Evolutionary conservation across 2,113 vertebrate genomes (phyloP).

Genomic region (Antidorcas marsupialis): DNA sequence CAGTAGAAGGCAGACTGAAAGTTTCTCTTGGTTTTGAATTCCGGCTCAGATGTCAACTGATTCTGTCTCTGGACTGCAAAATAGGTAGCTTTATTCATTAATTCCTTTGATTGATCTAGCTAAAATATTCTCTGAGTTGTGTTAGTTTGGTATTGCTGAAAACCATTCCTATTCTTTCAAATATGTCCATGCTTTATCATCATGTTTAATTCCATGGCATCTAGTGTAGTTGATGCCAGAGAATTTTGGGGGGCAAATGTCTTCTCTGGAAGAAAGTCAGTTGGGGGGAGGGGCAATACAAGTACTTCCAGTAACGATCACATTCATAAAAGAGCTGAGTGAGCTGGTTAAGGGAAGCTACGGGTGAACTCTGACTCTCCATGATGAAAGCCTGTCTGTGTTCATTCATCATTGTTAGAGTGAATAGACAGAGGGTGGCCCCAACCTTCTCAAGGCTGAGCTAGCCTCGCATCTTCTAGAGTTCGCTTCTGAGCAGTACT

Average conservation of each 20-base stretch:
- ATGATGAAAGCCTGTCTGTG: not conserved
- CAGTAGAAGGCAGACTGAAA: not conserved
- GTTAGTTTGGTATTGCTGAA: not conserved
- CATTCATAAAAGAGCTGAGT: not conserved
- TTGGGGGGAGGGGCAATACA: not conserved
- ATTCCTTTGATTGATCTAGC: not conserved
- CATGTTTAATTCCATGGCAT: not conserved
- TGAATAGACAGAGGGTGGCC: not conserved
- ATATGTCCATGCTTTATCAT: not conserved
- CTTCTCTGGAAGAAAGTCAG: not conserved
- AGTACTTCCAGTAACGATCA: not conserved
- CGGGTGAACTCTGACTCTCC: not conserved
- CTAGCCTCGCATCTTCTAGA: not conserved
- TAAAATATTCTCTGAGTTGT: not conserved
- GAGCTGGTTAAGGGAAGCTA: not conserved
- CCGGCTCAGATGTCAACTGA: not conserved
- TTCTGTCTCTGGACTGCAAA: not conserved
- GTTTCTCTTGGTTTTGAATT: constrained; percentile 44
- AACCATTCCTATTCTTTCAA: not conserved
- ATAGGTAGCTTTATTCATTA: not conserved
- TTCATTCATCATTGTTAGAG: not conserved
- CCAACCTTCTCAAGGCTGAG: not conserved
- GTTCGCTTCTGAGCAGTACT: not conserved
- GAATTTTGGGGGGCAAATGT: not conserved
- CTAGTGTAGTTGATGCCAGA: not conserved